These are phyloP conservation scores for Diadema setosum DNA, from an alignment of 35 echinoderm and acorn worm genomes.

Conservation along the genomic window DNA sequence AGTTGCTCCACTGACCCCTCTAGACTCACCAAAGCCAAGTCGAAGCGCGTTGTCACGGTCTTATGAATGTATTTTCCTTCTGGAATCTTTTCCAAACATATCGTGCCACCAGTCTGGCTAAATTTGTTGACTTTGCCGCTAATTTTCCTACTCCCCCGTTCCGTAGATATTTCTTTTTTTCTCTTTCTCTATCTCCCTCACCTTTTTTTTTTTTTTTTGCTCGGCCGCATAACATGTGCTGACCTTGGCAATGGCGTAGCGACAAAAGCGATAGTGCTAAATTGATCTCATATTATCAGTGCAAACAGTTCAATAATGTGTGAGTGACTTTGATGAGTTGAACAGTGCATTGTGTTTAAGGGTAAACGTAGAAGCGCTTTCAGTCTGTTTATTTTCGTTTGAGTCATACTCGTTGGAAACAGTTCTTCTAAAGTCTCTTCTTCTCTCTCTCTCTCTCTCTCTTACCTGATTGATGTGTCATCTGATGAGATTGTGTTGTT, in stretches of 20 bases:
- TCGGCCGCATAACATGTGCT: too few relatives aligned
- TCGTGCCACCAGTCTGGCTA: background rate
- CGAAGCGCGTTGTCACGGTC: background rate
- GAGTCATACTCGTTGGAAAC: too few relatives aligned
- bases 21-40: background rate
- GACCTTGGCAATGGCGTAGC: too few relatives aligned
- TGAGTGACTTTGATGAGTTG: background rate
- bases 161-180: too few relatives aligned
- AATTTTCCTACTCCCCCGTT: background rate
- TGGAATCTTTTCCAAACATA: background rate
- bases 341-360: background rate
- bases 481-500: too few relatives aligned
- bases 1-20: background rate
- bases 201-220: too few relatives aligned
- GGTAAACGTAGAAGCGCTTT: background rate
- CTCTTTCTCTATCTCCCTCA: too few relatives aligned
- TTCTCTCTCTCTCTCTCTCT: too few relatives aligned
- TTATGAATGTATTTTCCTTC: background rate
- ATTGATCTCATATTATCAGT: background rate
- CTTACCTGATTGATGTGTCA: too few relatives aligned
- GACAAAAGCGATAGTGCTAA: background rate
- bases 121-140: constrained; percentile 5
- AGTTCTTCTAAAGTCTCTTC: too few relatives aligned
- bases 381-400: background rate
- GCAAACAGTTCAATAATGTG: background rate